phyloP scores from a whole-genome alignment of 2,888 invertebrate genomes.

The Eremobia ochroleuca region DNA sequence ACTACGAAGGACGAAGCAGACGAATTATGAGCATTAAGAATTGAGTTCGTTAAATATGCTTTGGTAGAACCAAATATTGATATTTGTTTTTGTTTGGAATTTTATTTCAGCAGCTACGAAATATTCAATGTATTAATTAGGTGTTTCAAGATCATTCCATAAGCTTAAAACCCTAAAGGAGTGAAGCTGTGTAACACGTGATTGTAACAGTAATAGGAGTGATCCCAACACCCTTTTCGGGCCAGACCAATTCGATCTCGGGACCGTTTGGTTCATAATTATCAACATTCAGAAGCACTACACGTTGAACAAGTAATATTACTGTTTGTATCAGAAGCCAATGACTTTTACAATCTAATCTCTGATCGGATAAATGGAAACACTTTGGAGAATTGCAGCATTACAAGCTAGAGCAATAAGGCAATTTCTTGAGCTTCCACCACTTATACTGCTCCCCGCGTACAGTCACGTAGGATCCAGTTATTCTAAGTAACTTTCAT shows the following conservation, averaged over 20 bases:
- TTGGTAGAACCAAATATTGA: background rate
- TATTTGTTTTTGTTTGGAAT: background rate
- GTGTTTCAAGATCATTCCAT: background rate
- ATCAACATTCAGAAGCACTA: conserved; percentile 19
- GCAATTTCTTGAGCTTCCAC: conserved; percentile 42
- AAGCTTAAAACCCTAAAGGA: background rate
- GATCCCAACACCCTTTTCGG: conserved; percentile 3
- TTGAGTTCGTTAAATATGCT: background rate
- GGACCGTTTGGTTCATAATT: conserved; percentile 15
- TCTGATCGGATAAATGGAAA: conserved; percentile 47
- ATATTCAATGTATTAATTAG: conserved; percentile 5
- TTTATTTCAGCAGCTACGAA: background rate
- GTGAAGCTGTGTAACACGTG: background rate
- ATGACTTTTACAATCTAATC: conserved; percentile 40
- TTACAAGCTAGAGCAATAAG: conserved; percentile 26
- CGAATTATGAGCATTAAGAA: background rate
- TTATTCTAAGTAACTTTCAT: conserved; percentile 38
- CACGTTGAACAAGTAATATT: conserved; percentile 12
- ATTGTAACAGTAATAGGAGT: conserved; percentile 20
- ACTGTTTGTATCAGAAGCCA: conserved; percentile 13
- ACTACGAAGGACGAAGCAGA: conserved; percentile 20
- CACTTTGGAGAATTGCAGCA: conserved; percentile 44
- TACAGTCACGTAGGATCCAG: conserved; percentile 46
- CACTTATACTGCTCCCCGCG: conserved; percentile 21
- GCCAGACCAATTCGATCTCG: background rate